phyloP scores from a whole-genome alignment of 2,113 vertebrate species.

The Nanger granti region DNA sequence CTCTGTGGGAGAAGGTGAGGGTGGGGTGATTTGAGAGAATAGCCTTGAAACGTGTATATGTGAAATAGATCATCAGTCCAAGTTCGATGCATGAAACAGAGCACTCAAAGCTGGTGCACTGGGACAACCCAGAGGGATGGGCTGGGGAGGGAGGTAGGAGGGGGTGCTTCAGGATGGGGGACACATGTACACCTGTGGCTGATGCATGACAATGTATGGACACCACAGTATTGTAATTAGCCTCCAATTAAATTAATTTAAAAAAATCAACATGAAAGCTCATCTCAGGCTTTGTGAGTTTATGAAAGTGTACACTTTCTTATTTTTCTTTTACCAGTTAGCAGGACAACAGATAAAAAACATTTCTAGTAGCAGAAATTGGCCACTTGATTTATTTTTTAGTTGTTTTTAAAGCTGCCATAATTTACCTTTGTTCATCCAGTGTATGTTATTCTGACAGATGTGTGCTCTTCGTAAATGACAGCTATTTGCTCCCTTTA shows the following conservation, averaged over 20 bases:
- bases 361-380: background rate
- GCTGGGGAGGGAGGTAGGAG: background rate
- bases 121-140: background rate
- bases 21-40: background rate
- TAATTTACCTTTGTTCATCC: background rate
- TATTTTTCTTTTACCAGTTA: background rate
- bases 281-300: background rate
- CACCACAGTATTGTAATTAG: background rate
- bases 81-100: background rate
- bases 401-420: background rate
- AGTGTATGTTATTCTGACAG: background rate
- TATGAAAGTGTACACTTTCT: background rate
- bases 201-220: background rate
- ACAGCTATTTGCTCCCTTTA: background rate
- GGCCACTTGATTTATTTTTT: background rate
- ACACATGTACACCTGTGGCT: background rate
- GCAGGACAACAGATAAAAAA: background rate
- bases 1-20: background rate
- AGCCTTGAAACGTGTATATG: background rate
- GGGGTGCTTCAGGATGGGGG: background rate
- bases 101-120: background rate
- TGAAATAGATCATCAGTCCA: background rate
- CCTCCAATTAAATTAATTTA: background rate
- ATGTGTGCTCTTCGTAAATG: background rate
- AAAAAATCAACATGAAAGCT: background rate